Base-by-base conservation (phyloP, 2,113 vertebrate species). In the Leucosticte australis region DNA sequence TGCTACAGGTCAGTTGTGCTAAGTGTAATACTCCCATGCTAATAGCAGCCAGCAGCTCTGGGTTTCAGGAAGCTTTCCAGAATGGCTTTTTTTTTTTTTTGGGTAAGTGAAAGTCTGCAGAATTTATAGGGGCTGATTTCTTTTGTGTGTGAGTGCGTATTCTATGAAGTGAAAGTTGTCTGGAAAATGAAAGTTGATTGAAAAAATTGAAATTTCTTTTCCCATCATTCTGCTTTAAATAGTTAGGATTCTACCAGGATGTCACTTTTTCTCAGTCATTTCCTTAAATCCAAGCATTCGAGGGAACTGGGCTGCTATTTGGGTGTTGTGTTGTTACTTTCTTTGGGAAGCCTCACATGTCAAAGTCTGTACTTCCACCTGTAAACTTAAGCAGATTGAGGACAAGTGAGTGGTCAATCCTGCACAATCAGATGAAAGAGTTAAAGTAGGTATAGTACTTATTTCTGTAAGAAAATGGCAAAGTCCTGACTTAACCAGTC, bases 61-160 rank as follows among this genome's bases (percentile, higher is more conserved):
- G 27, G 21, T 35, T 16, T 16, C 53, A 84, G 24, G 50, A 57
- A 52, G 33, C 2, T 5, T 75, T 74, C 8, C 42, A 76, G 30
- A 55, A 52, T 59, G 42, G 1, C 2, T 31, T 53, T 13, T 11
- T 23, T 30, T 46, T 33, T 35, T 30, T 35, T 23, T 39, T 23
- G 4, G 23, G 20, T 37, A 37, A 76, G 35, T 41, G 10, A n/a
- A 68, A 68, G 1, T 7, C 44, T 47, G 30, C 19, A 71, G 15
- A 56, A 56, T 62, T 79, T 71, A 31, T 19, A 65, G 6, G 3
- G 0, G 7, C 39, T 0, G 0, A 2, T 42, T 59, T 52, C 24
- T 35, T 18, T 20, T 56, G 19, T 35, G 4, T 37, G 6, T 21
- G 4, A 18, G 42, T 31, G 30, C 26, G 11, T 46, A 53, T 24